These are phyloP conservation scores for Caenorhabditis latens DNA, from an alignment of 1,140 invertebrate genomes.

Conservation along the genomic window DNA sequence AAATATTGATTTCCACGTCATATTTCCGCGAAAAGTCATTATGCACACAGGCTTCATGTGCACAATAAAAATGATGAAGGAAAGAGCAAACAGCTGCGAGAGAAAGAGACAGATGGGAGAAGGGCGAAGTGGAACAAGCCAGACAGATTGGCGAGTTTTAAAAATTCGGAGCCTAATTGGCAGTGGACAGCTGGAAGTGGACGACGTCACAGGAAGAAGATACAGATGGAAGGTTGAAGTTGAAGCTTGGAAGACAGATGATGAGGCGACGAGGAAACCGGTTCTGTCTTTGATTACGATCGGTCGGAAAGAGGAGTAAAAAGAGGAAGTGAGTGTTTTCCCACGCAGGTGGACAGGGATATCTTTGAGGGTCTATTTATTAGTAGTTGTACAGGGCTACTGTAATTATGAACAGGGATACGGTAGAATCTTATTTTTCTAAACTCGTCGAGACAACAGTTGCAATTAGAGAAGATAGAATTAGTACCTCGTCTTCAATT, in stretches of 20 bases:
- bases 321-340: slow-evolving; percentile 54
- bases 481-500: too few relatives aligned
- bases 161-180: slow-evolving; percentile 12
- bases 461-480: too few relatives aligned
- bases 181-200: slow-evolving; percentile 8
- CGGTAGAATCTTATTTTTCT: too few relatives aligned
- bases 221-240: slow-evolving; percentile 33
- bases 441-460: too few relatives aligned
- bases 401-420: too few relatives aligned
- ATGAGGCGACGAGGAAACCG: background rate
- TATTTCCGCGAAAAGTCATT: slow-evolving; percentile 7
- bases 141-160: slow-evolving; percentile 13
- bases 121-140: background rate
- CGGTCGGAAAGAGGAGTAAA: background rate
- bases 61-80: background rate
- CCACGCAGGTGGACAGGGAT: slow-evolving; percentile 6
- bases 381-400: too few relatives aligned
- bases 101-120: background rate
- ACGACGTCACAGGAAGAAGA: slow-evolving; percentile 13
- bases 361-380: background rate
- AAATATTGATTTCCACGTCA: slow-evolving; percentile 51
- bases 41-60: slow-evolving; percentile 20
- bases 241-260: slow-evolving; percentile 33
- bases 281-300: slow-evolving; percentile 34
- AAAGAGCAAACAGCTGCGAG: slow-evolving; percentile 17